These are phyloP conservation scores for Octomys mimax DNA, from an alignment of 2,797 vertebrate genomes.

Conservation along the genomic window DNA sequence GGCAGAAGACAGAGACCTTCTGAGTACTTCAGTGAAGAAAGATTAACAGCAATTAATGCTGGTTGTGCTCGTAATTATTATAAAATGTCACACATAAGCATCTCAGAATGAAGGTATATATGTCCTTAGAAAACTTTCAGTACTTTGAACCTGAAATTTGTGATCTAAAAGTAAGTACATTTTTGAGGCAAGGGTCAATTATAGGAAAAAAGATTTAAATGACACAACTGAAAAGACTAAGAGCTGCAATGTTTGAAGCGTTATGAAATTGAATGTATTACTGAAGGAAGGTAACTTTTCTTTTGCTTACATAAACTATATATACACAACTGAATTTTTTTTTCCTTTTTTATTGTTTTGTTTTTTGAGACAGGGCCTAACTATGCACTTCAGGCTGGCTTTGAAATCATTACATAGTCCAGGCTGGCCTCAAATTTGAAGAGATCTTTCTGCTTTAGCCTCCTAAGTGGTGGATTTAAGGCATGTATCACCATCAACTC, in stretches of 20 bases:
- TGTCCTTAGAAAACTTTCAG: neutral
- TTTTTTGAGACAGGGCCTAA: neutral
- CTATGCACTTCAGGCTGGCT: neutral
- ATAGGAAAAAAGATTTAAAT: neutral
- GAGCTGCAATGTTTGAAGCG: neutral
- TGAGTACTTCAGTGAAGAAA: neutral
- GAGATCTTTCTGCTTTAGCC: neutral
- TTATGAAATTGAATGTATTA: neutral
- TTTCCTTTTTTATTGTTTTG: neutral
- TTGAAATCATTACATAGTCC: neutral
- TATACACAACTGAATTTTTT: neutral
- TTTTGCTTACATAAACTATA: neutral
- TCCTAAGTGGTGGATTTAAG: neutral
- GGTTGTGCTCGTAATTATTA: neutral
- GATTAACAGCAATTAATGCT: neutral
- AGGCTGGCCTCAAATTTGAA: neutral
- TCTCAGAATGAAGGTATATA: neutral
- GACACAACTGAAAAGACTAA: neutral
- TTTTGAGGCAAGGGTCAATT: neutral
- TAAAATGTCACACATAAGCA: neutral
- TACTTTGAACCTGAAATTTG: constrained; percentile 10
- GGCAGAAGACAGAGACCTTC: neutral
- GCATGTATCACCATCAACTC: neutral
- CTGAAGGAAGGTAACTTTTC: neutral
- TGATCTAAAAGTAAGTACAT: neutral